phyloP scores from a whole-genome alignment of 1,140 invertebrate species.

The Brachionus manjavacas region DNA sequence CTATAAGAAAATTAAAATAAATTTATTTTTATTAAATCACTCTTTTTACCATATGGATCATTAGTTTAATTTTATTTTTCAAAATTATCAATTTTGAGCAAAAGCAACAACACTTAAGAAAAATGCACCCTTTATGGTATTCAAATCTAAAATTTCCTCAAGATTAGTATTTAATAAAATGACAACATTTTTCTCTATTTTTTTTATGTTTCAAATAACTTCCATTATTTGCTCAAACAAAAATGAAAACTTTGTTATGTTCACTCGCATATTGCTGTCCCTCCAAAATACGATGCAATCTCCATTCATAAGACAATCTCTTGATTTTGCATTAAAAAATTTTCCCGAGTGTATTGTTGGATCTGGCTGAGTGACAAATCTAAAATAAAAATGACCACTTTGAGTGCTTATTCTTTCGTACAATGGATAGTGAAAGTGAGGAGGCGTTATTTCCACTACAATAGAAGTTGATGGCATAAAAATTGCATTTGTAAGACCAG shows the following conservation, averaged over 20 bases:
- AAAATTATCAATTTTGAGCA: no score
- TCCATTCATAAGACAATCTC: not conserved
- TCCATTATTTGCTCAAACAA: not conserved
- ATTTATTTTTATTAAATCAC: no score
- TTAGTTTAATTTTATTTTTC: no score
- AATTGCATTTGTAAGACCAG: not conserved
- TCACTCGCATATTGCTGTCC: not conserved
- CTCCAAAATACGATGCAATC: not conserved
- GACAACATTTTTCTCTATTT: no score
- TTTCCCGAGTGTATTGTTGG: not conserved
- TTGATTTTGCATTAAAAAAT: not conserved
- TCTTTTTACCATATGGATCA: no score
- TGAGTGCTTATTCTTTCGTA: constrained; percentile 2
- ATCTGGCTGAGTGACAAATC: not conserved
- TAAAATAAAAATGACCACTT: constrained; percentile 7
- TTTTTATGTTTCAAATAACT: no score
- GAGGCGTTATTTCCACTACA: not conserved
- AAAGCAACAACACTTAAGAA: no score
- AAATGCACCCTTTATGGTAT: no score
- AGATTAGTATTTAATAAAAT: no score
- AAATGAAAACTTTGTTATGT: constrained; percentile 11
- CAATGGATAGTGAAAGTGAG: constrained; percentile 1
- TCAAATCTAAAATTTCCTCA: no score
- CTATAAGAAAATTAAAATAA: no score
- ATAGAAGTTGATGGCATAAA: not conserved